Evolutionary conservation across 2,797 vertebrate genomes (phyloP), one percentile per base, ranked within the genome.

Genomic region (Choloepus didactylus): DNA sequence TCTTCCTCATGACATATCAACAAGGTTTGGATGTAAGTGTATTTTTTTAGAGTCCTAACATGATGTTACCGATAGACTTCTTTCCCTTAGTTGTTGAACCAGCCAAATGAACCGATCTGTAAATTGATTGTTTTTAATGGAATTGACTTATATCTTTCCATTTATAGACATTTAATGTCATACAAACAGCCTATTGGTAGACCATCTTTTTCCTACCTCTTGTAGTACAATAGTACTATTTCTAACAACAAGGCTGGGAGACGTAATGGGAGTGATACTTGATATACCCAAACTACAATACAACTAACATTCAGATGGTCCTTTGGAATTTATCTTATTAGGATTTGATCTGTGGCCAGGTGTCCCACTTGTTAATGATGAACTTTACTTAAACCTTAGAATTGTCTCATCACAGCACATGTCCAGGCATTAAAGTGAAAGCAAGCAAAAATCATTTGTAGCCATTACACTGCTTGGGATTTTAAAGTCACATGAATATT

Each of bases 21-120:
- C 18, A 92, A 35, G 21, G 90, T 67, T 96, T 93, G 11, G 89
- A 73, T 51, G 94, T 56, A 96, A 31, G 19, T 14, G 0, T 56
- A 49, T 87, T 91, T 87, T 91, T 75, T 94, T 97, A 81, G 29
- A 95, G 84, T 87, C 72, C 72, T 93, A 87, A 81, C 60, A 51
- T 38, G 21, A 62, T 87, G 16, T 95, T 87, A 27, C 16, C 5
- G 31, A 38, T 67, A 93, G 19, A 83, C 49, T 91, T 62, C 27
- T 79, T 94, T 76, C 51, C 44, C 54, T 67, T 56, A 91, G 3
- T 77, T 89, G 29, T 59, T 86, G 93, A 93, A 54, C 7, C 54
- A 77, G 38, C 25, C 25, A 72, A 80, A 67, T 62, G 60, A 88
- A 80, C 4, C 14, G 79, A 54, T 90, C 16, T 89, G 23, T 95